Evolutionary conservation across 2,113 vertebrate species (phyloP).

Genomic region (Octodon degus): DNA sequence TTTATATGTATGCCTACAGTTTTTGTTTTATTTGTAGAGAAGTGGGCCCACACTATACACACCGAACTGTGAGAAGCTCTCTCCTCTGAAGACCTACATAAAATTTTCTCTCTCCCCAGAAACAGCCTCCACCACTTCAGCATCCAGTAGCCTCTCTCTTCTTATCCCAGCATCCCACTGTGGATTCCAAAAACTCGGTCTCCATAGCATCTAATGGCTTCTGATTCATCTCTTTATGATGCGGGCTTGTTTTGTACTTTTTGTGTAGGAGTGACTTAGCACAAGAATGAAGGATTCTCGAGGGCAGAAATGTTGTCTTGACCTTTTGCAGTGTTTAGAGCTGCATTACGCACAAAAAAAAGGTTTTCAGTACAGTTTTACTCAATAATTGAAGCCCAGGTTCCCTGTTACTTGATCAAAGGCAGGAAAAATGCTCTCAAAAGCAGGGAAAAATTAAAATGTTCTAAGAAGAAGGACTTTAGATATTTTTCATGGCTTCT

Average conservation of each 20-base stretch:
- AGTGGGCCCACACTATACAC: neutral
- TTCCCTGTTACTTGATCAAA: neutral
- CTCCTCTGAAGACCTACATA: neutral
- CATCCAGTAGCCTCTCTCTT: neutral
- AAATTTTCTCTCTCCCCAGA: neutral
- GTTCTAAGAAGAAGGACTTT: neutral
- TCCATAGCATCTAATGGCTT: neutral
- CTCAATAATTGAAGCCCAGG: neutral
- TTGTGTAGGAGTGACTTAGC: neutral
- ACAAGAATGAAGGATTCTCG: conserved; percentile 13
- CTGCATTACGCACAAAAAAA: neutral
- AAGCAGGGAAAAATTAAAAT: neutral
- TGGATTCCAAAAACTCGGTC: neutral
- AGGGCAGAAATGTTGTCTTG: neutral
- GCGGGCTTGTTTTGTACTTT: neutral
- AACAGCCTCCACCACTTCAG: neutral
- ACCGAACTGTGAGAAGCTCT: neutral
- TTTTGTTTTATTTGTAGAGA: neutral
- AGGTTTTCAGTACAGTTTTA: neutral
- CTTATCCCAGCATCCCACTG: neutral
- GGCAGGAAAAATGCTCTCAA: conserved; percentile 17
- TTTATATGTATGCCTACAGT: neutral
- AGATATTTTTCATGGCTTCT: neutral
- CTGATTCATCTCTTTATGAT: conserved; percentile 8
- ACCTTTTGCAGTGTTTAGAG: neutral